Conservation (phyloP, 2,888 invertebrate species). For the Spodoptera picta region DNA sequence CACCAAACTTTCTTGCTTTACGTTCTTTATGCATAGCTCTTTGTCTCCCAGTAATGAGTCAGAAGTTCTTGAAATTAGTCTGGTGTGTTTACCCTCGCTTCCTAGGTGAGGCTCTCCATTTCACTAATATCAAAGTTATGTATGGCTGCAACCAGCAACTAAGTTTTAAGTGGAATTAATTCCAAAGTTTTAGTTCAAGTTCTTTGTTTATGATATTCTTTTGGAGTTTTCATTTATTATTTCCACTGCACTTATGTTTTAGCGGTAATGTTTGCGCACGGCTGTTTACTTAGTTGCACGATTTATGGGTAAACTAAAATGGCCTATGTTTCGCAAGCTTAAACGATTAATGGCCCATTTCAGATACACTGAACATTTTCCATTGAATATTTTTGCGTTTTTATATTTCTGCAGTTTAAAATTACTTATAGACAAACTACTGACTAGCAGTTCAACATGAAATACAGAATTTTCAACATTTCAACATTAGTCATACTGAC, state of each 20-base stretch:
- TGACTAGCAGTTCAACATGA: no score
- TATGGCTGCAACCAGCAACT: slow-evolving; percentile 49
- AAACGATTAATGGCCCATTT: slow-evolving; percentile 14
- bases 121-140: slow-evolving; percentile 70
- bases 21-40: slow-evolving; percentile 69
- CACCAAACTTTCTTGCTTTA: slow-evolving; percentile 70
- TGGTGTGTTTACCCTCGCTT: slow-evolving; percentile 46
- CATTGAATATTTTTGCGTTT: slow-evolving; percentile 5
- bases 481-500: no score
- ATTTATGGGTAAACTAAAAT: slow-evolving; percentile 30
- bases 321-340: background rate
- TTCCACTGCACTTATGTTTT: slow-evolving; percentile 29
- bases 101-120: slow-evolving; percentile 54
- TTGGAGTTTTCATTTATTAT: slow-evolving; percentile 22
- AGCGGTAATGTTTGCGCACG: slow-evolving; percentile 24
- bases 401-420: background rate
- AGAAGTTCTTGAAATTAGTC: slow-evolving; percentile 71
- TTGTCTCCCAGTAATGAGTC: slow-evolving; percentile 77
- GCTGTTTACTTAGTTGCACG: slow-evolving; percentile 13
- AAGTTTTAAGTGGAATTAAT: slow-evolving; percentile 56
- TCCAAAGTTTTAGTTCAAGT: slow-evolving; percentile 41
- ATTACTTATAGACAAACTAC: background rate
- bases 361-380: slow-evolving; percentile 4
- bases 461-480: no score
- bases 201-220: slow-evolving; percentile 27